Conservation (phyloP, 2,888 invertebrate species). For the Ophion ventricosus region DNA sequence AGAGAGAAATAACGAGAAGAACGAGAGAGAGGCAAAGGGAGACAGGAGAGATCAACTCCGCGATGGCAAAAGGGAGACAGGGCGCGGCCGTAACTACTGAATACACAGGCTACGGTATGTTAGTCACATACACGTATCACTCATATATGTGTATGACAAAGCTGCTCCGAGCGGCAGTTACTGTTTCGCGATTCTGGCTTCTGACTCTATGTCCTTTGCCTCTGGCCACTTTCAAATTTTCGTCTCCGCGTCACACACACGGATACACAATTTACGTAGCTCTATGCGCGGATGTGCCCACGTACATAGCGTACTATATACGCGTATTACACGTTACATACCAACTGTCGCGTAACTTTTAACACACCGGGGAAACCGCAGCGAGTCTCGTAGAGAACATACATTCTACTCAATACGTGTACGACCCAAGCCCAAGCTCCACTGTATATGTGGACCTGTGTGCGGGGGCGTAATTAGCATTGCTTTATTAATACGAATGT, state of each 20-base stretch:
- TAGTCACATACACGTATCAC: neutral
- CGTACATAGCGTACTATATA: constrained; percentile 17
- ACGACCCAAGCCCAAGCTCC: neutral
- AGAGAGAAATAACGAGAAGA: neutral
- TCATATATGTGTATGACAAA: neutral
- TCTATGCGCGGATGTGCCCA: neutral
- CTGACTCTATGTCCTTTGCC: constrained; percentile 56
- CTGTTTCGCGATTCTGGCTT: constrained; percentile 57
- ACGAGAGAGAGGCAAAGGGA: constrained; percentile 31
- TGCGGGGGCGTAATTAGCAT: constrained; percentile 60
- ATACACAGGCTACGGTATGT: neutral
- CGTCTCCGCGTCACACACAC: constrained; percentile 20
- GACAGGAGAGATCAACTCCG: constrained; percentile 12
- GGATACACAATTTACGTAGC: neutral
- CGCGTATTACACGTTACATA: constrained; percentile 35
- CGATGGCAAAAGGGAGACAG: constrained; percentile 32
- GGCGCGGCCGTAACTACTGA: constrained; percentile 52
- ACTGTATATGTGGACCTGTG: constrained; percentile 1
- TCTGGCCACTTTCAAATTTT: constrained; percentile 63
- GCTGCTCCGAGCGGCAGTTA: constrained; percentile 9
- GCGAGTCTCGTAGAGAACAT: constrained; percentile 51
- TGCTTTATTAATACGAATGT: constrained; percentile 51
- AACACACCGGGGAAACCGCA: constrained; percentile 55
- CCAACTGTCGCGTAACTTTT: constrained; percentile 67
- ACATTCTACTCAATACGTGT: constrained; percentile 17